Evolutionary conservation across 2,888 invertebrate species (phyloP), one percentile per base, ranked within the genome.

Genomic region (Amphipoea oculea): DNA sequence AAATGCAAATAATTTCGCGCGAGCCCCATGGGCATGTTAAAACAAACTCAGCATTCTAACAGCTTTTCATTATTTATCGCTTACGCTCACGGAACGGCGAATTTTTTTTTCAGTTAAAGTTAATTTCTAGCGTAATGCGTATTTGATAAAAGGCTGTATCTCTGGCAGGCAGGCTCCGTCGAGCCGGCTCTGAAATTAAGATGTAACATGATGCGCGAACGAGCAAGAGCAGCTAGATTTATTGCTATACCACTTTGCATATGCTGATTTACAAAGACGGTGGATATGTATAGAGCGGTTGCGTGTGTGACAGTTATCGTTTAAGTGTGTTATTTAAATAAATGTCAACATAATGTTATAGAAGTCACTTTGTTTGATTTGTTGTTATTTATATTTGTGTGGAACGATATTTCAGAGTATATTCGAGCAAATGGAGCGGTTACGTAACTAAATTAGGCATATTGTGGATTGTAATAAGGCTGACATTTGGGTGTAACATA

Each of bases 161-260:
- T 96, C 95, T 94, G 94, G 94, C 95, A 92, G 93, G 95, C 96
- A 95, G 96, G 96, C 96, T 96, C 96, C 96, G 95, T 92, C 95
- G 96, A 96, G 96, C 95, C 95, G 96, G 95, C 95, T 95, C 95
- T 96, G 96, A 97, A 97, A 97, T 97, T 97, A 97, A 97, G 97
- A 97, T 97, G 97, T 97, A 97, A 97, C 97, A 97, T 97, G 97
- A 97, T 97, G 97, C 97, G 97, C 96, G 97, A 97, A 97, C 97
- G 97, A 97, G 97, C 97, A 96, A 97, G 96, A 96, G 95, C 97
- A 93, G 94, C 95, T 95, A 97, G 97, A 97, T 97, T 97, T 97
- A 97, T 97, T 96, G 95, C 97, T 96, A 95, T 96, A 96, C 97
- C 97, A 97, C 97, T 97, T 97, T 97, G 97, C 97, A 97, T 97